phyloP scores from a whole-genome alignment of 1,140 invertebrate genomes.

The Zaprionus vittiger region DNA sequence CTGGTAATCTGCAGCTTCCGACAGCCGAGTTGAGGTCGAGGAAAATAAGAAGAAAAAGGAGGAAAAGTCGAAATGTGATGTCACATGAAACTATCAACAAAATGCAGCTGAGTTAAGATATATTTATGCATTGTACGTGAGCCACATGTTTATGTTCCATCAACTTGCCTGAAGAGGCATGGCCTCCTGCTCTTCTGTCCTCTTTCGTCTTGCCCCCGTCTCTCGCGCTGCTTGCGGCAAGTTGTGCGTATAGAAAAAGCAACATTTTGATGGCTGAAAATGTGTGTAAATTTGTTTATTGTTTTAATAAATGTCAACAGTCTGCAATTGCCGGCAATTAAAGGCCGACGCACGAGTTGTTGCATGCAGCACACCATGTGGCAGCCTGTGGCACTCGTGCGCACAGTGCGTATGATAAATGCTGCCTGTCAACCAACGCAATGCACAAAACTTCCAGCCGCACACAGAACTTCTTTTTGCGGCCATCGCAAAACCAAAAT shows the following conservation, averaged over 20 bases:
- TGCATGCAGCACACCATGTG: constrained; percentile 18
- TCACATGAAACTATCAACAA: constrained; percentile 76
- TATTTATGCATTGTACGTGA: constrained; percentile 75
- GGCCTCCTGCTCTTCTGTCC: too few relatives aligned
- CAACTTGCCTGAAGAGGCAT: neutral
- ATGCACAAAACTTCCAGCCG: constrained; percentile 33
- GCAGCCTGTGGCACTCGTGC: constrained; percentile 31
- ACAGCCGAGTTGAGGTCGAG: constrained; percentile 23
- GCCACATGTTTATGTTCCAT: constrained; percentile 53
- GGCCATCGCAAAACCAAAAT: constrained; percentile 27
- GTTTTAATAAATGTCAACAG: constrained; percentile 79
- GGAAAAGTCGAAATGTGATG: neutral
- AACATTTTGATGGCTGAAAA: constrained; percentile 31
- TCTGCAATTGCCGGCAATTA: constrained; percentile 66
- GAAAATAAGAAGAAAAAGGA: constrained; percentile 7
- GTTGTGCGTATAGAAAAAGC: constrained; percentile 8
- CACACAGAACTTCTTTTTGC: constrained; percentile 30
- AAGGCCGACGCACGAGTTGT: constrained; percentile 41
- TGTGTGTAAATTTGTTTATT: constrained; percentile 71
- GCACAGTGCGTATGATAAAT: constrained; percentile 70
- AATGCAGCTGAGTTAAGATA: constrained; percentile 73
- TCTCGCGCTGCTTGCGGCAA: constrained; percentile 16
- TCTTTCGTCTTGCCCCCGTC: too few relatives aligned
- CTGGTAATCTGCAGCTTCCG: constrained; percentile 1
- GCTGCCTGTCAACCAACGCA: constrained; percentile 48